phyloP scores from a whole-genome alignment of 2,113 vertebrate genomes.

The Heterocephalus glaber region DNA sequence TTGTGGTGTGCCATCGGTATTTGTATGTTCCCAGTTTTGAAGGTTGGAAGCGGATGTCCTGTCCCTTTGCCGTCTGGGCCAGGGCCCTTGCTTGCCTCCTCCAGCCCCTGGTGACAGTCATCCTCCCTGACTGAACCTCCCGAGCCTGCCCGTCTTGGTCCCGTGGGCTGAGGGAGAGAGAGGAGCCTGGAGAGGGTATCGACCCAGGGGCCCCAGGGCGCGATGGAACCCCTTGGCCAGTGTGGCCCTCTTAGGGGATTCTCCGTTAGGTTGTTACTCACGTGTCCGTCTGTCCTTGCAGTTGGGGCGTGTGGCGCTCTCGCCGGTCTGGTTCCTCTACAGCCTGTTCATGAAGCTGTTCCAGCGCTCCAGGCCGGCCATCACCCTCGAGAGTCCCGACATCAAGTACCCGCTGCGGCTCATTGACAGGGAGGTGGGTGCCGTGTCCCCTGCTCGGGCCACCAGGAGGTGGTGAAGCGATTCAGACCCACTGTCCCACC shows the following conservation, averaged over 20 bases:
- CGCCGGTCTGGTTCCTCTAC: constrained; percentile 82
- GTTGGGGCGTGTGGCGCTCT: constrained; percentile 80
- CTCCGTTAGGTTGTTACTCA: background rate
- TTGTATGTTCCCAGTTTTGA: background rate
- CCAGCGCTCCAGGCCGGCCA: constrained; percentile 77
- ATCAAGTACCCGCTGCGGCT: constrained; percentile 87
- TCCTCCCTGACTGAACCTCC: background rate
- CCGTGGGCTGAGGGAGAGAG: background rate
- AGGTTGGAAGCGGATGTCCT: background rate
- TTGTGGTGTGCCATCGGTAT: background rate
- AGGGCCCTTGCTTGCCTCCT: background rate
- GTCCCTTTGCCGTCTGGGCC: background rate
- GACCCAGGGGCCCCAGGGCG: background rate
- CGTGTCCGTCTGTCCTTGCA: constrained; percentile 55
- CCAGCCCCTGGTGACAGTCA: background rate
- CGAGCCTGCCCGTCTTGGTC: background rate
- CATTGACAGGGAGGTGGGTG: constrained; percentile 85
- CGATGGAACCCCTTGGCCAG: too few species aligned
- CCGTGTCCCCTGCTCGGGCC: background rate
- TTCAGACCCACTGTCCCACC: background rate
- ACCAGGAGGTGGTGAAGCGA: background rate
- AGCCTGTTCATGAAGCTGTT: constrained; percentile 82
- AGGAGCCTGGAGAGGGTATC: background rate
- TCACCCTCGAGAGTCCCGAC: constrained; percentile 86
- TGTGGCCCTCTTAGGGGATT: background rate